Percentiles rank a stretch among this genome's conserved stretches.
Conservation (phyloP, 2,888 invertebrate genomes). For the Aelia acuminata region DNA sequence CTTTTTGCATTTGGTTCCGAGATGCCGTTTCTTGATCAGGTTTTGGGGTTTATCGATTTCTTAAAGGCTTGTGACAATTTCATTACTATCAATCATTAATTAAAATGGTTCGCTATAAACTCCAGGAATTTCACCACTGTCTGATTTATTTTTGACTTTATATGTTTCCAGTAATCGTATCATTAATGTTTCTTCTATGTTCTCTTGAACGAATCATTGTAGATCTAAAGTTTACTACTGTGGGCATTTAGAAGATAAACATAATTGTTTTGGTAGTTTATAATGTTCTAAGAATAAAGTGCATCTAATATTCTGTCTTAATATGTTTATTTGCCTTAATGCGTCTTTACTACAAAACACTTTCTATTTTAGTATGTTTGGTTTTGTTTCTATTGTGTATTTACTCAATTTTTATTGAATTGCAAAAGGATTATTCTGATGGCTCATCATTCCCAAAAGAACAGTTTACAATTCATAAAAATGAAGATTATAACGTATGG, state of each 20-base stretch:
- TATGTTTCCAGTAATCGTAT: no score
- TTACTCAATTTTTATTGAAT: slow-evolving; percentile 19
- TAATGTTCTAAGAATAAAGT: neutral
- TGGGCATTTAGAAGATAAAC: neutral
- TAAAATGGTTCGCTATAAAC: no score
- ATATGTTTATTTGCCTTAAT: slow-evolving; percentile 51
- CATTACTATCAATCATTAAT: no score
- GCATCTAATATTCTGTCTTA: neutral
- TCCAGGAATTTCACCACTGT: no score
- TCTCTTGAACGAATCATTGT: neutral
- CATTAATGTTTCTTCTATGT: neutral
- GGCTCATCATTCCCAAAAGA: neutral
- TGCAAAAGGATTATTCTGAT: neutral
- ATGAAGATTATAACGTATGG: slow-evolving; percentile 71
- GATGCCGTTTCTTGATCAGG: no score
- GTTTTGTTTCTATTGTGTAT: slow-evolving; percentile 23
- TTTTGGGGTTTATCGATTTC: no score
- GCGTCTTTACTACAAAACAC: slow-evolving; percentile 54
- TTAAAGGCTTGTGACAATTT: no score
- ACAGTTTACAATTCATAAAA: neutral
- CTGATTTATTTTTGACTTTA: no score
- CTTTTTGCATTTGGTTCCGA: no score
- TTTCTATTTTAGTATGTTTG: slow-evolving; percentile 45
- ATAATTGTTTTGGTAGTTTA: neutral
- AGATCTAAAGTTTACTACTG: neutral